Percentiles rank a stretch among this genome's conserved stretches.
Evolutionary conservation across 2,797 vertebrate species (phyloP).

Genomic region (Hapalemur alaotrensis): DNA sequence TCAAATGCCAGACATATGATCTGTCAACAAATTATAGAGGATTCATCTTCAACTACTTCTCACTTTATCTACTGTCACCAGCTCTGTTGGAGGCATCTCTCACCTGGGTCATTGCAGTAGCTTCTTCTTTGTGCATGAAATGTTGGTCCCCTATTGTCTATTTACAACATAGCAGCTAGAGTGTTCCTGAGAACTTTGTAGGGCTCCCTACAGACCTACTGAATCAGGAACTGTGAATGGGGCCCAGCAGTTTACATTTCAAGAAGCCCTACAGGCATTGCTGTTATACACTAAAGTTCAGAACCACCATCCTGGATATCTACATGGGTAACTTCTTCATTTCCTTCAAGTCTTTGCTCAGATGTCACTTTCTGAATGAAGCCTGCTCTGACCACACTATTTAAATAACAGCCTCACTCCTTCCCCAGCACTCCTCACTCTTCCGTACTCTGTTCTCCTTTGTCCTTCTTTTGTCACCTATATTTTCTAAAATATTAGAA

Average conservation of each 20-base stretch:
- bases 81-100: not conserved
- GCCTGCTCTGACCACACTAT: not conserved
- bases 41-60: not conserved
- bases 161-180: not conserved
- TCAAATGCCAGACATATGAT: not conserved
- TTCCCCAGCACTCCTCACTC: not conserved
- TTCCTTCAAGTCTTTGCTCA: not conserved
- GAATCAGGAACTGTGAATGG: not conserved
- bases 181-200: not conserved
- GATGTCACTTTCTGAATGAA: not conserved
- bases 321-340: not conserved
- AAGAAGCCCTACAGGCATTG: not conserved
- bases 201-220: not conserved
- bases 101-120: not conserved
- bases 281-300: not conserved
- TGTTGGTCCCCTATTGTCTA: no score
- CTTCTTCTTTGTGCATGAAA: not conserved
- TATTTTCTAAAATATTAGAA: not conserved
- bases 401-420: not conserved
- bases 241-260: not conserved
- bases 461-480: no score
- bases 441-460: not conserved
- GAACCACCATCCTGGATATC: not conserved
- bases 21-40: not conserved
- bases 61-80: not conserved